phyloP scores from a whole-genome alignment of 2,797 vertebrate species.

The Salmo trutta region DNA sequence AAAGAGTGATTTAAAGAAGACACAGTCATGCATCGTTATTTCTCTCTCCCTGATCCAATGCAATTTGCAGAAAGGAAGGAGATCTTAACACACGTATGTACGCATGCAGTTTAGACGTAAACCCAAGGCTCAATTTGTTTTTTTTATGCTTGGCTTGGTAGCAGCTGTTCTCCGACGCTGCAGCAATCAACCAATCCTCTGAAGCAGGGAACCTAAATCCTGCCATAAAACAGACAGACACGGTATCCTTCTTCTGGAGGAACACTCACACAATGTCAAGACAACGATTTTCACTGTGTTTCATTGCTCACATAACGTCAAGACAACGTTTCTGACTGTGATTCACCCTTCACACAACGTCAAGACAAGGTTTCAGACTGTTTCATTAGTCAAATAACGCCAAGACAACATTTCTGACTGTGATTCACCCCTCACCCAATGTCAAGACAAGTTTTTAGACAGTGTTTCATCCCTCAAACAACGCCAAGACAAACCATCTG shows the following conservation, averaged over 20 bases:
- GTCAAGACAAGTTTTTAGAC: not conserved
- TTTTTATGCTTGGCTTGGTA: constrained; percentile 36
- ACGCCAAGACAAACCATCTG: no score
- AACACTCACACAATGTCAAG: not conserved
- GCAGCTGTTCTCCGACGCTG: constrained; percentile 50
- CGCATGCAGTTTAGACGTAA: constrained; percentile 25
- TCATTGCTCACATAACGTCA: not conserved
- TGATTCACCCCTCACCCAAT: not conserved
- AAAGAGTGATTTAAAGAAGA: constrained; percentile 33
- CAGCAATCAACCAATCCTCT: constrained; percentile 47
- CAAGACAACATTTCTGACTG: not conserved
- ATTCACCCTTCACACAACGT: not conserved
- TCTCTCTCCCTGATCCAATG: constrained; percentile 33
- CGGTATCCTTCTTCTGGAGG: not conserved
- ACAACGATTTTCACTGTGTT: not conserved
- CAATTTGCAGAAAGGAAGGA: constrained; percentile 16
- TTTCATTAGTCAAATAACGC: not conserved
- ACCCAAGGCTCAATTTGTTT: constrained; percentile 36
- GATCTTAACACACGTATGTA: constrained; percentile 23
- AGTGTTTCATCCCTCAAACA: not conserved
- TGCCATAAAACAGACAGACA: constrained; percentile 1
- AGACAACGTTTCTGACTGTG: not conserved
- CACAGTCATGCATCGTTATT: constrained; percentile 27
- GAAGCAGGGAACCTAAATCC: constrained; percentile 31
- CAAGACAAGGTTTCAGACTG: not conserved